Base-by-base conservation (phyloP, 2,888 invertebrate genomes). In the Phrixothrix hirtus region DNA sequence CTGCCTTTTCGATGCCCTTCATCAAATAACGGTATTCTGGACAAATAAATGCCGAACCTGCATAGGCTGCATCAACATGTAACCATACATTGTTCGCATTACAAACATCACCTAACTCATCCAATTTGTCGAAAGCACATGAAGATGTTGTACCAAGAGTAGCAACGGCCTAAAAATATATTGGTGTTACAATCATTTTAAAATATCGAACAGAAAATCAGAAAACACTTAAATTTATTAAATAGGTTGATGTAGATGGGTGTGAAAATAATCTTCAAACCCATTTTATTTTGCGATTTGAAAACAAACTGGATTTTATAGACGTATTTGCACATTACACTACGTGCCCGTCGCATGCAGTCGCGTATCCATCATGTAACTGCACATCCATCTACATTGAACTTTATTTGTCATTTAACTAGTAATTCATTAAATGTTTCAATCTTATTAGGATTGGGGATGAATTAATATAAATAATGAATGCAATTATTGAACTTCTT, bases 11-110 rank as follows among this genome's bases (percentile, higher is more conserved):
- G 3, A 92, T 75, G 14, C 94, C 94, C 62, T 87, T 86, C 87
- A 96, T 90, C 14, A 94, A 78, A 69, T 92, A 85, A 30, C 95
- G 87, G 75, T 89, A 95, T 77, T 99, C 99, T 1, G 96, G 96
- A 66, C 99, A 99, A 62, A 99, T 91, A 73, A 99, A 94, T 0
- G 98, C 89, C 0, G 94, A 92, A 5, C 90, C 98, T 1, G 97
- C 97, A 73, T 98, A 98, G 0, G 97, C 96, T 0, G 96, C 97
- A 72, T 98, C 98, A 1, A 98, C 89, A 74, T 98, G 98, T 4
- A 95, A 78, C 97, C 97, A 98, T 1, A 97, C 73, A 14, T 72
- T 61, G 44, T 83, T 79, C 54, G 83, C 82, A 62, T 83, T 83
- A 66, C 94, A 89, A n/a, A 97, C 86, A n/a, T 87, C 85, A 0